A percentile compares a stretch with the other conserved stretches of the same genome.
Conservation (phyloP, 2,113 vertebrate genomes). For the Macaca fascicularis region T2T-MFA8v1.1 NC_088395.1:7279001-7279500, state of each 20-base stretch:
- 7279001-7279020: background rate
- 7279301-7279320: fast-evolving
- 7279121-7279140: background rate
- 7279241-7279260: background rate
- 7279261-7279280: fast-evolving
- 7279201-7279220: background rate
- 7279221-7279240: background rate
- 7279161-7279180: background rate
- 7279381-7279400: fast-evolving
- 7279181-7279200: background rate
- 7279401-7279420: background rate
- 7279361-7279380: background rate
- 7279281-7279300: background rate
- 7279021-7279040: background rate
- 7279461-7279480: too few relatives aligned
- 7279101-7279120: background rate
- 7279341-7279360: background rate
- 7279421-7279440: fast-evolving
- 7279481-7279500: background rate
- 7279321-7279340: fast-evolving
- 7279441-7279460: too few relatives aligned
- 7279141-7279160: background rate
- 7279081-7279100: background rate
- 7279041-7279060: background rate
- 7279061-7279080: background rate